A percentile compares a stretch with the other conserved stretches of the same genome.
Evolutionary conservation across 2,797 vertebrate genomes (phyloP).

Genomic region (Atherinosoma microstoma): DNA sequence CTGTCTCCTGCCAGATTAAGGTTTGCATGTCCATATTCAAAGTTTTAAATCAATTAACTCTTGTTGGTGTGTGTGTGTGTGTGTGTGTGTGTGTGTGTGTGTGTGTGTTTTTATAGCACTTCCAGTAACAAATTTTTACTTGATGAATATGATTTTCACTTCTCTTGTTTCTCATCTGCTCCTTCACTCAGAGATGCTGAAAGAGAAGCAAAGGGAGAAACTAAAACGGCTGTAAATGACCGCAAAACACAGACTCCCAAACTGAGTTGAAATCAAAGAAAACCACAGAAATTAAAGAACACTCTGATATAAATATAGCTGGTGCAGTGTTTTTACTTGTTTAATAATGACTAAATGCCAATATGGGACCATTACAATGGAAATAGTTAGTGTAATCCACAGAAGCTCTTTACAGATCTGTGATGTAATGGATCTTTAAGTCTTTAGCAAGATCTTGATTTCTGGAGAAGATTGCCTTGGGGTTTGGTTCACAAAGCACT

Average conservation of each 20-base stretch:
- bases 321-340: not conserved
- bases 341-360: not conserved
- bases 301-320: not conserved
- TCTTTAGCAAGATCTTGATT: conserved; percentile 19
- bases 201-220: too few relatives aligned
- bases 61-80: too few relatives aligned
- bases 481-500: conserved; percentile 62
- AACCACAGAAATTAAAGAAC: too few relatives aligned
- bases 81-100: too few relatives aligned
- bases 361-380: not conserved
- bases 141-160: too few relatives aligned
- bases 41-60: too few relatives aligned
- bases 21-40: not conserved
- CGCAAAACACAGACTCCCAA: too few relatives aligned
- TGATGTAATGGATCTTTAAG: conserved; percentile 23
- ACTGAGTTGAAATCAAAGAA: too few relatives aligned
- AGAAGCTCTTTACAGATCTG: conserved; percentile 21
- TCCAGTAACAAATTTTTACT: not conserved
- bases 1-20: not conserved
- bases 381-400: not conserved
- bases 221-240: too few relatives aligned
- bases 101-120: not conserved
- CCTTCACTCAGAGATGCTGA: not conserved
- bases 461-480: conserved; percentile 33
- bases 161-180: not conserved